Evolutionary conservation across 2,797 vertebrate genomes (phyloP).

Genomic region (Melanogrammus aeglefinus): DNA sequence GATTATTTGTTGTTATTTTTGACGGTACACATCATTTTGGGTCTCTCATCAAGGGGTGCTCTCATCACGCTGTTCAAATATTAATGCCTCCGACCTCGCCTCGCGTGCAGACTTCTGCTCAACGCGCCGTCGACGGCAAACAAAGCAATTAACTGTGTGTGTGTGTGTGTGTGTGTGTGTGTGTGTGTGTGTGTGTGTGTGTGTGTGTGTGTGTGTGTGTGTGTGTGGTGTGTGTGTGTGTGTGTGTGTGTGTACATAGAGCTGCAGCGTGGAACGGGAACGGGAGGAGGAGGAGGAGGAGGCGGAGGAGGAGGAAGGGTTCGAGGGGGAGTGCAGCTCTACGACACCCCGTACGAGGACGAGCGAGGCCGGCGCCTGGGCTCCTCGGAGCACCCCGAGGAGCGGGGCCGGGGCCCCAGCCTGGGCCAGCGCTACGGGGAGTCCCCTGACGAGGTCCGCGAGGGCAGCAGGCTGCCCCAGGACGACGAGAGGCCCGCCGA

Average conservation of each 20-base stretch:
- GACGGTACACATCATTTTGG: conserved; percentile 35
- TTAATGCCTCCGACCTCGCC: conserved; percentile 7
- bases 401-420: conserved; percentile 34
- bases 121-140: neutral
- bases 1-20: conserved; percentile 15
- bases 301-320: conserved; percentile 58
- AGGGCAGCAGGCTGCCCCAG: conserved; percentile 82
- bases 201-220: neutral
- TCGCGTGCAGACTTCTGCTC: neutral
- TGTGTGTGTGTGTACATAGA: conserved; percentile 50
- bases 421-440: conserved; percentile 43
- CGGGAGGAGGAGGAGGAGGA: conserved; percentile 54
- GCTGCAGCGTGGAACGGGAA: conserved; percentile 67
- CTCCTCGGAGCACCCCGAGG: neutral
- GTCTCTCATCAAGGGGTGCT: conserved; percentile 10
- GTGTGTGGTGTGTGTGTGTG: neutral
- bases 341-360: conserved; percentile 89
- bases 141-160: neutral
- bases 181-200: neutral
- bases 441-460: conserved; percentile 60
- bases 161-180: neutral
- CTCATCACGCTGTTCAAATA: conserved; percentile 20
- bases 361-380: conserved; percentile 45
- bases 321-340: conserved; percentile 78
- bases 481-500: conserved; percentile 89